Conservation (phyloP, 2,888 invertebrate genomes). For the Colletes collaris region DNA sequence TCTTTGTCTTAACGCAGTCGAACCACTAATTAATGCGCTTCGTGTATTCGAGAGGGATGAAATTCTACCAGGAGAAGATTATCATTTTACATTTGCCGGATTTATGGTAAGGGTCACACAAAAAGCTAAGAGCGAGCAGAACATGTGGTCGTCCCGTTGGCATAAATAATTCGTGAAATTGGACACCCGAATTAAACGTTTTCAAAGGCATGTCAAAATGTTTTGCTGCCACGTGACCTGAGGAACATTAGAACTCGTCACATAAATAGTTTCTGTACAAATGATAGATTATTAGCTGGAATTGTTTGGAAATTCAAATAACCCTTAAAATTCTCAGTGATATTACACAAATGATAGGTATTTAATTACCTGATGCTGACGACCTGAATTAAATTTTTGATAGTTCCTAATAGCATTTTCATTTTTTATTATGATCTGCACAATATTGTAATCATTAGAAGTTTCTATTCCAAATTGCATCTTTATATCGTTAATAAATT, state of each 20-base stretch:
- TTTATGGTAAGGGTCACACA: slow-evolving; percentile 7
- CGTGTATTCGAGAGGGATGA: slow-evolving; percentile 2
- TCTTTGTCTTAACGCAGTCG: background rate
- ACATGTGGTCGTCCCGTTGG: slow-evolving; percentile 40
- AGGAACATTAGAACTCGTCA: background rate
- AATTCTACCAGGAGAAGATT: slow-evolving; percentile 16
- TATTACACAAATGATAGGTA: too few species aligned
- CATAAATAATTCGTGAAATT: slow-evolving; percentile 47
- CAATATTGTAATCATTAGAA: too few species aligned
- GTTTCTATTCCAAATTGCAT: too few species aligned
- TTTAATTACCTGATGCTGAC: too few species aligned
- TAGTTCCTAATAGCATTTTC: too few species aligned
- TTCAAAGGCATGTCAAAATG: background rate
- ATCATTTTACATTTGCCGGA: slow-evolving; percentile 10
- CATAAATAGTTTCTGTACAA: background rate
- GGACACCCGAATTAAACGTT: background rate
- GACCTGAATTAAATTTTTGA: too few species aligned
- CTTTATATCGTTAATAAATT: too few species aligned
- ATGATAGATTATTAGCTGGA: too few species aligned
- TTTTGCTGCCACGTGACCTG: background rate
- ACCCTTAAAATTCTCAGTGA: too few species aligned
- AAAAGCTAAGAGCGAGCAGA: slow-evolving; percentile 24
- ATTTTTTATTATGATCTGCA: too few species aligned
- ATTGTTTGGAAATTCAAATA: too few species aligned
- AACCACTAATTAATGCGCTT: background rate